phyloP scores from a whole-genome alignment of 2,797 vertebrate species.

The Pseudochaenichthys georgianus region DNA sequence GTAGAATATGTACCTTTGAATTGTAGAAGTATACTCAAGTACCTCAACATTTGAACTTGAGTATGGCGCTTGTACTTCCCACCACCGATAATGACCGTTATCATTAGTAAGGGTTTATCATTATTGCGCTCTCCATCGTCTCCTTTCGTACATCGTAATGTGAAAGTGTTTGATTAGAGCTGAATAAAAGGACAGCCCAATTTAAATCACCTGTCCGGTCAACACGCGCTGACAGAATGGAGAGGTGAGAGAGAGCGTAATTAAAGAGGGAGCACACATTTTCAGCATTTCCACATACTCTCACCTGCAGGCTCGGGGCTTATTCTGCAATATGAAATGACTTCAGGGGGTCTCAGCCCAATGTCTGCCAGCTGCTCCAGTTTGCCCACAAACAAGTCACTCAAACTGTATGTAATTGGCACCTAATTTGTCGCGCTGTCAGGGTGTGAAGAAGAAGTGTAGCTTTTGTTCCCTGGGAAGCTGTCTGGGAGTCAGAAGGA shows the following conservation, averaged over 20 bases:
- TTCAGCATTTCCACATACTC: constrained; percentile 53
- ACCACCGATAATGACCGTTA: constrained; percentile 1
- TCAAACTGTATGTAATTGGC: constrained; percentile 75
- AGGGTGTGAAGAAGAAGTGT: constrained; percentile 63
- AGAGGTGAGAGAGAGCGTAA: constrained; percentile 32
- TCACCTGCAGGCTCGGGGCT: constrained; percentile 41
- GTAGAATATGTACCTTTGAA: too few species aligned
- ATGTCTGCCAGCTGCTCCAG: constrained; percentile 73
- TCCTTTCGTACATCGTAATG: constrained; percentile 42
- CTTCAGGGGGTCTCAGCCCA: constrained; percentile 78
- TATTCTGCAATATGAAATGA: constrained; percentile 73
- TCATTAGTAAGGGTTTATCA: constrained; percentile 63
- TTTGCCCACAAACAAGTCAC: constrained; percentile 75
- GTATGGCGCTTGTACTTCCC: too few species aligned
- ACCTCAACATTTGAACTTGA: too few species aligned
- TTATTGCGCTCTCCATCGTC: constrained; percentile 56
- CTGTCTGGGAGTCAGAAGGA: constrained; percentile 28
- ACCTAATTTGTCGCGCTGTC: constrained; percentile 78
- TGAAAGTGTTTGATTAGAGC: constrained; percentile 37
- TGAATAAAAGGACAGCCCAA: constrained; percentile 38
- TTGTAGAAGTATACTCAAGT: too few species aligned
- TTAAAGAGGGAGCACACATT: constrained; percentile 55
- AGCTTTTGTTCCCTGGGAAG: constrained; percentile 48
- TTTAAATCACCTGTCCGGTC: constrained; percentile 46
- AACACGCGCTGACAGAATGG: constrained; percentile 31